Base-by-base conservation (phyloP, 2,113 vertebrate species). In the Aplodontia rufa region DNA sequence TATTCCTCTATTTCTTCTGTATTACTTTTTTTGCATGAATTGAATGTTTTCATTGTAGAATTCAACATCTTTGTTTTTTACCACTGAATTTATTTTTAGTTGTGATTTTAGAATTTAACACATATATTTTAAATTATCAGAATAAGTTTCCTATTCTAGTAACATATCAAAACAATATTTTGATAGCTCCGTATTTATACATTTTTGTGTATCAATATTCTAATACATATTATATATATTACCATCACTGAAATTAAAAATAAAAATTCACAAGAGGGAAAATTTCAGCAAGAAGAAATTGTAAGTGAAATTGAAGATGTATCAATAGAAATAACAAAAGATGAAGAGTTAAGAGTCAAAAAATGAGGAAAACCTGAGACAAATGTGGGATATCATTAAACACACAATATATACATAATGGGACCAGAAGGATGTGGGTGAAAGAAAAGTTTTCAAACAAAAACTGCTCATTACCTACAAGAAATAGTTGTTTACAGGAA, bases 401-500 rank as follows among this genome's bases (percentile, higher is more conserved):
- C 55, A 2, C 3, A 64, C 26, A 32, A 74, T 20, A 58, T 20
- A 74, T 74, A 9, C 19, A 81, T 28, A 66, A 66, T 45, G 66
- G 3, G 13, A 74, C 5, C 10, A 60, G 12, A 45, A 51, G 22
- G 22, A 49, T 0, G 49, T 26, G 10, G 7, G 11, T 2, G 3
- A 28, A 47, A 19, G 32, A 3, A 87, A 58, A n/a, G 11, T 58
- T 3, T 55, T 74, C 37, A 87, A 66, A 78, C 14, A 53, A 80
- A 20, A 32, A 30, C 0, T 49, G 20, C 3, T 45, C 8, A 8
- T 17, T 84, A 42, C 12, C 47, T 35, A 8, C 14, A 72, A 26
- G 7, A n/a, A 26, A 37, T 62, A 0, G 6, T 28, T 26, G 24
- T 10, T 28, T 30, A 62, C 26, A 62, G 24, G 37, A 81, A 20